phyloP scores from a whole-genome alignment of 2,888 invertebrate genomes.

The Eupithecia dodoneata region DNA sequence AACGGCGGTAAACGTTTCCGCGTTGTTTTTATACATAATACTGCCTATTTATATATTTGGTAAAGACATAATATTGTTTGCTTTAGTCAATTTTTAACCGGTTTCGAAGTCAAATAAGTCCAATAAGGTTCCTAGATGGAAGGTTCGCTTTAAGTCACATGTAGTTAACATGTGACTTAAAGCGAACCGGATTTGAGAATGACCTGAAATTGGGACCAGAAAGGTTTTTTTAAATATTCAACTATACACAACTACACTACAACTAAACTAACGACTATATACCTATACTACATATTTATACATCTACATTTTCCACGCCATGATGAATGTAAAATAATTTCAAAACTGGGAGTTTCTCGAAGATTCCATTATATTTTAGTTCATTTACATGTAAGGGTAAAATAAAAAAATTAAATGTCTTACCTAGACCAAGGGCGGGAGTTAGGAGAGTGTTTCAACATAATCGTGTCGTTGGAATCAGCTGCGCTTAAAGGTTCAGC shows the following conservation, averaged over 20 bases:
- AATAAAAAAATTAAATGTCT: slow-evolving; percentile 32
- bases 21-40: not conserved
- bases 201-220: not conserved
- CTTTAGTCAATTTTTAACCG: not conserved
- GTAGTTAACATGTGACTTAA: not conserved
- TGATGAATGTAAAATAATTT: not conserved
- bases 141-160: not conserved
- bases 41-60: not conserved
- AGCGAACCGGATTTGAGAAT: not conserved
- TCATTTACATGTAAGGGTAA: not conserved
- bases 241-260: no score
- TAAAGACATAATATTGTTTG: not conserved
- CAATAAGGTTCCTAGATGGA: not conserved
- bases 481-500: slow-evolving; percentile 53
- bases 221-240: not conserved
- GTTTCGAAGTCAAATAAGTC: not conserved
- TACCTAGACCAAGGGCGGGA: slow-evolving; percentile 77
- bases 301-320: not conserved
- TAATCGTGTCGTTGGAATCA: slow-evolving; percentile 70
- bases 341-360: not conserved
- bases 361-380: not conserved
- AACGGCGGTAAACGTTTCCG: not conserved
- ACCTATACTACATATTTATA: no score
- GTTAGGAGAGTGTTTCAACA: slow-evolving; percentile 72
- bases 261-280: no score